A percentile compares a stretch with the other conserved stretches of the same genome.
Evolutionary conservation across 2,888 invertebrate species (phyloP).

Genomic region (Autographa pulchrina): DNA sequence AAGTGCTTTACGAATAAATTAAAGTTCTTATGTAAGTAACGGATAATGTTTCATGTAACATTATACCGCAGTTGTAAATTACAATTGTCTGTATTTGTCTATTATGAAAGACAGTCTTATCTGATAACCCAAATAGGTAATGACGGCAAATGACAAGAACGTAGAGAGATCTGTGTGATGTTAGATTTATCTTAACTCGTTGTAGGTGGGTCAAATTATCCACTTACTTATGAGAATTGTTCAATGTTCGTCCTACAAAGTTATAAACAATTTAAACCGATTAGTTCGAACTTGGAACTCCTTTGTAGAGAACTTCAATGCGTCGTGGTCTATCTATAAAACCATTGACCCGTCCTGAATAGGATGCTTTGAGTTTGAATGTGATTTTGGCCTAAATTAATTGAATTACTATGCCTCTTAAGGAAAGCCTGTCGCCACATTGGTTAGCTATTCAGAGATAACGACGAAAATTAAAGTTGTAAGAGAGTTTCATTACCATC

Average conservation of each 20-base stretch:
- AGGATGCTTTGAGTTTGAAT: constrained; percentile 29
- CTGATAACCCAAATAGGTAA: background rate
- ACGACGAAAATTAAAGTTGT: background rate
- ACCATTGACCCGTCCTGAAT: constrained; percentile 29
- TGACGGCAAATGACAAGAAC: constrained; percentile 9
- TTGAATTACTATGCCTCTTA: constrained; percentile 6
- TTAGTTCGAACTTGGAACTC: constrained; percentile 31
- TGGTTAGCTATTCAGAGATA: background rate
- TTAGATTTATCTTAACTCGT: background rate
- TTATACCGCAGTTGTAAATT: background rate
- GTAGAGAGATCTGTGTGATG: background rate
- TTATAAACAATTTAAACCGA: constrained; percentile 29
- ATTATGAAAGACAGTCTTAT: background rate
- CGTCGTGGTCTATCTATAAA: constrained; percentile 23
- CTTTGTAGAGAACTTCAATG: constrained; percentile 37
- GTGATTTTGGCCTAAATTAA: constrained; percentile 39
- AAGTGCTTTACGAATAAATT: background rate
- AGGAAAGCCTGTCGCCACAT: background rate
- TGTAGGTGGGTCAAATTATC: constrained; percentile 13
- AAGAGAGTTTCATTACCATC: background rate
- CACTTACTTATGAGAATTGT: constrained; percentile 40
- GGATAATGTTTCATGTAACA: background rate
- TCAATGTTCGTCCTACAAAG: constrained; percentile 20
- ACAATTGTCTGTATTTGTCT: constrained; percentile 1
- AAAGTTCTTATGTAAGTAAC: background rate